phyloP scores from a whole-genome alignment of 2,113 vertebrate species.

The Guaruba guarouba region DNA sequence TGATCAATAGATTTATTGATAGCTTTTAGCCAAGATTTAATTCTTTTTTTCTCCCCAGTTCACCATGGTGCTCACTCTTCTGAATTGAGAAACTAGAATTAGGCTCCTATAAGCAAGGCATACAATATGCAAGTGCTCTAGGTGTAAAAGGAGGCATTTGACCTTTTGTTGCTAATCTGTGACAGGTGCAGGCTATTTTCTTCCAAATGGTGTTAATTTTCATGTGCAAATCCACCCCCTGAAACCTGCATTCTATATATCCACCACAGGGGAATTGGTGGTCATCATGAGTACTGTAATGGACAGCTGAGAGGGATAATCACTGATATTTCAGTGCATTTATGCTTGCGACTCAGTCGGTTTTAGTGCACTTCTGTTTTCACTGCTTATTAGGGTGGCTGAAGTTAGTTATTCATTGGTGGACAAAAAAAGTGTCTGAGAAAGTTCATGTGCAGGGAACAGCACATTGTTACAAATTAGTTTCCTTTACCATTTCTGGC shows the following conservation, averaged over 20 bases:
- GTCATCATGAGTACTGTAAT: constrained; percentile 64
- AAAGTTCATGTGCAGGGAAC: constrained; percentile 70
- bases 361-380: constrained; percentile 66
- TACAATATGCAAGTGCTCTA: constrained; percentile 58
- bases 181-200: constrained; percentile 69
- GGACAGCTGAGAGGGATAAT: constrained; percentile 65
- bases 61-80: constrained; percentile 51
- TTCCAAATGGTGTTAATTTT: constrained; percentile 70
- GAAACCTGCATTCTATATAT: constrained; percentile 68
- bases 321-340: constrained; percentile 76
- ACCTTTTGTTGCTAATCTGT: constrained; percentile 73
- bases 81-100: constrained; percentile 59
- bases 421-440: constrained; percentile 47
- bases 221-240: constrained; percentile 49
- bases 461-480: constrained; percentile 76
- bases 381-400: constrained; percentile 60
- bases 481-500: constrained; percentile 77
- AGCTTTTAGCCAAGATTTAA: constrained; percentile 68
- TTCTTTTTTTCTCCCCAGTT: constrained; percentile 41
- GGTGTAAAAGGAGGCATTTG: constrained; percentile 60
- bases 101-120: constrained; percentile 56
- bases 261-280: constrained; percentile 40
- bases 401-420: constrained; percentile 59
- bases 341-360: constrained; percentile 66
- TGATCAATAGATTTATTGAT: constrained; percentile 75